These are phyloP conservation scores for Squalus acanthias DNA, from an alignment of 2,797 vertebrate genomes.

Conservation along the genomic window DNA sequence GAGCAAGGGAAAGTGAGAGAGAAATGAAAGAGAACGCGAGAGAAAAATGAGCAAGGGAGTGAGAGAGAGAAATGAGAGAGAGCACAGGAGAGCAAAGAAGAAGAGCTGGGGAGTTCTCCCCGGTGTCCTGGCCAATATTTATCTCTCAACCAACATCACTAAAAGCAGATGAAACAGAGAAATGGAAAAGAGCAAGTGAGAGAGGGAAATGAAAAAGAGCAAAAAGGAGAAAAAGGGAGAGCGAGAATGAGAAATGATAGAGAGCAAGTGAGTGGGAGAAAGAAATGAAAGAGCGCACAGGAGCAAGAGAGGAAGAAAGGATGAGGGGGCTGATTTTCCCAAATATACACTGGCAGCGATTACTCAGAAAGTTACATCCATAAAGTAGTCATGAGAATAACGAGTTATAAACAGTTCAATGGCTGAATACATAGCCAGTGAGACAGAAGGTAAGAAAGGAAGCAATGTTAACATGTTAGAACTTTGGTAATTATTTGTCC, in stretches of 20 bases:
- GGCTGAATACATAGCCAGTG: neutral
- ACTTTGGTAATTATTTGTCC: neutral
- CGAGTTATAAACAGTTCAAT: neutral
- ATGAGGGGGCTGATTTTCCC: neutral
- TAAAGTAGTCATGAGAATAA: neutral
- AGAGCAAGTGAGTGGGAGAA: neutral
- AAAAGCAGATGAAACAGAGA: neutral
- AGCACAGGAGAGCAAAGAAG: neutral
- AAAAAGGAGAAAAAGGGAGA: neutral
- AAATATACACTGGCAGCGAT: neutral
- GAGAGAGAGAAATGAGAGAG: neutral
- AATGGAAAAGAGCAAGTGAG: neutral
- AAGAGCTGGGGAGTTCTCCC: neutral
- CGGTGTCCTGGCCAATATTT: neutral
- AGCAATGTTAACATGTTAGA: neutral
- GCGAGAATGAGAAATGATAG: neutral
- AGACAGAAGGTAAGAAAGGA: neutral
- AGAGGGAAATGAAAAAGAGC: neutral
- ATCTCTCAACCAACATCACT: neutral
- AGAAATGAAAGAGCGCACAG: neutral
- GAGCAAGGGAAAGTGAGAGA: neutral
- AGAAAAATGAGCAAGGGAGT: neutral
- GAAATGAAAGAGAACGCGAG: neutral
- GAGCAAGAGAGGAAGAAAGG: neutral
- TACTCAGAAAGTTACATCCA: neutral